Evolutionary conservation across 2,113 vertebrate species (phyloP).

Genomic region (Lepus europaeus): DNA sequence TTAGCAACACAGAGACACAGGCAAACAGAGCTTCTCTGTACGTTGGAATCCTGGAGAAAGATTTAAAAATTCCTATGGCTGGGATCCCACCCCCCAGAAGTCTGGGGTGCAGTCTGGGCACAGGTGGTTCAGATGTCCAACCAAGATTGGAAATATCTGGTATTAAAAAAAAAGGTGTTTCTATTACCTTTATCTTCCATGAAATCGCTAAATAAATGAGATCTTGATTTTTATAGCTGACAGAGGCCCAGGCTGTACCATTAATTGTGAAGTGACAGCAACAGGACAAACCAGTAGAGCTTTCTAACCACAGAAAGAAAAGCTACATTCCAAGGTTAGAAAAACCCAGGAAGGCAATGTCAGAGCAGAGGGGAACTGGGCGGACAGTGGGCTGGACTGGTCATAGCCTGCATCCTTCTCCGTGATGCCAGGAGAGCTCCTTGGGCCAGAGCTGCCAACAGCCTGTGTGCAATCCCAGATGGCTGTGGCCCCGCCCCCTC

Average conservation of each 20-base stretch:
- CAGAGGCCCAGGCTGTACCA: neutral
- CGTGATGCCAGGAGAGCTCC: neutral
- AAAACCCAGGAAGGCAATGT: neutral
- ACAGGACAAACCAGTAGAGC: slow-evolving; percentile 54
- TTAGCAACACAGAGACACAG: neutral
- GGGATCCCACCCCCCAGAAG: neutral
- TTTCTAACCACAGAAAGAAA: neutral
- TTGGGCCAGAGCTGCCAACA: neutral
- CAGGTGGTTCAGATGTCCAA: neutral
- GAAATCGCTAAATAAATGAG: neutral
- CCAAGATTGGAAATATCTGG: neutral
- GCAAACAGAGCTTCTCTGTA: neutral
- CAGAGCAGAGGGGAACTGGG: neutral
- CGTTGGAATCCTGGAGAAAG: neutral
- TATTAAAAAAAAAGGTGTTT: neutral
- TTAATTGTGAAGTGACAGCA: neutral
- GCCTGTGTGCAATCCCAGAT: neutral
- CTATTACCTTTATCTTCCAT: neutral
- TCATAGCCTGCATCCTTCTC: neutral
- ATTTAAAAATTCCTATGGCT: neutral
- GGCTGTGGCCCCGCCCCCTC: neutral
- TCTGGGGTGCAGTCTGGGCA: neutral
- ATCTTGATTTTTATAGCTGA: neutral
- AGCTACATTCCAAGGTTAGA: neutral
- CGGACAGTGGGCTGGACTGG: neutral